Conservation (phyloP, 2,888 invertebrate species). For the Nysson spinosus region DNA sequence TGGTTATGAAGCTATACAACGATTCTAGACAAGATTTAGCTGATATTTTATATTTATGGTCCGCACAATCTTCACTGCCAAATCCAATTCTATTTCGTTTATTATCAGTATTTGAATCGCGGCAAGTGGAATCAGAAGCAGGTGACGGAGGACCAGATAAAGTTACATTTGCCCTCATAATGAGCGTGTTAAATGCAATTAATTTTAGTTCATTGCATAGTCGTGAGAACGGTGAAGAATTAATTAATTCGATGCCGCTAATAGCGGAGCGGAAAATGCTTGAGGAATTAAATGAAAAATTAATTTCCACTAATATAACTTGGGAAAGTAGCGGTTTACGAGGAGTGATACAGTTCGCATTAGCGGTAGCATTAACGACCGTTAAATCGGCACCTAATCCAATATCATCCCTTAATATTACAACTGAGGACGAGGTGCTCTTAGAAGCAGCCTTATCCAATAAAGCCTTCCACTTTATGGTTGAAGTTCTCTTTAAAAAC, state of each 20-base stretch:
- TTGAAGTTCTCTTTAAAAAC: constrained; percentile 85
- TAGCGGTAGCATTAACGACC: constrained; percentile 84
- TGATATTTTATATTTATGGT: constrained; percentile 87
- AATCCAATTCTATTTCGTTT: constrained; percentile 84
- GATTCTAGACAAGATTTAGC: constrained; percentile 86
- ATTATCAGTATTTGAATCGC: constrained; percentile 67
- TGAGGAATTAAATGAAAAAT: constrained; percentile 81
- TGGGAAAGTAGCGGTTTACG: constrained; percentile 81
- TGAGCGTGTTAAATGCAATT: constrained; percentile 90
- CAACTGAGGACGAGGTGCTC: constrained; percentile 89
- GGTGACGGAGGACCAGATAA: constrained; percentile 86
- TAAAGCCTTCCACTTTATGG: constrained; percentile 88
- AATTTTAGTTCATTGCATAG: constrained; percentile 88
- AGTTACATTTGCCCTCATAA: constrained; percentile 87
- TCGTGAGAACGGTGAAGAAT: constrained; percentile 85
- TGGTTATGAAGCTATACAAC: constrained; percentile 86
- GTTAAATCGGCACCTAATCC: constrained; percentile 81
- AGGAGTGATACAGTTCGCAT: constrained; percentile 83
- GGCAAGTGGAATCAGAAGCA: constrained; percentile 78
- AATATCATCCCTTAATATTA: constrained; percentile 79
- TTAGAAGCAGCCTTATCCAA: constrained; percentile 89
- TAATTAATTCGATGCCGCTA: constrained; percentile 72
- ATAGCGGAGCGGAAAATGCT: constrained; percentile 70
- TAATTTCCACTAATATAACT: constrained; percentile 76
- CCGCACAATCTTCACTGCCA: constrained; percentile 87